Evolutionary conservation across 1,140 invertebrate genomes (phyloP).

Genomic region (Camponotus vicinus): DNA sequence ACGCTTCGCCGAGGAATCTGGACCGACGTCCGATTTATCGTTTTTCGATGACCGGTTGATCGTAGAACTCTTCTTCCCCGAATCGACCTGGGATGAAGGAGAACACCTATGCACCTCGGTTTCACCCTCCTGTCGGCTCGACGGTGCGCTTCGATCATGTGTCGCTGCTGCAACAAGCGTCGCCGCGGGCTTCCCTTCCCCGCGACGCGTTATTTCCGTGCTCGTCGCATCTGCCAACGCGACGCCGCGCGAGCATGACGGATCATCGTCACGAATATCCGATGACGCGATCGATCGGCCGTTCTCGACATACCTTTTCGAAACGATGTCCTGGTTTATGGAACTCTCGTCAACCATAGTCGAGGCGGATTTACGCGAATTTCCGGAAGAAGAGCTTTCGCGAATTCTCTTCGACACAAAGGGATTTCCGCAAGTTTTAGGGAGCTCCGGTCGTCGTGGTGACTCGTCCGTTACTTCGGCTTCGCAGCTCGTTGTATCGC

Average conservation of each 20-base stretch:
- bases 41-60: neutral
- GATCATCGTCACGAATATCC: slow-evolving; percentile 61
- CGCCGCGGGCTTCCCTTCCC: slow-evolving; percentile 44
- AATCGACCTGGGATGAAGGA: neutral
- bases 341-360: neutral
- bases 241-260: slow-evolving; percentile 38
- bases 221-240: slow-evolving; percentile 40
- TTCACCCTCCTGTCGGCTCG: slow-evolving; percentile 25
- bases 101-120: slow-evolving; percentile 6
- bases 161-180: slow-evolving; percentile 1
- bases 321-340: neutral
- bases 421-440: neutral
- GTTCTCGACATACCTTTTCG: neutral
- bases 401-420: neutral
- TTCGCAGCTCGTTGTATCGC: neutral
- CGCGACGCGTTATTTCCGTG: slow-evolving; percentile 57
- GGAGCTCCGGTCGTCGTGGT: slow-evolving; percentile 27
- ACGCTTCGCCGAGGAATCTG: neutral
- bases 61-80: too few species aligned
- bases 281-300: slow-evolving; percentile 52
- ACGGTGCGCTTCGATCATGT: slow-evolving; percentile 38
- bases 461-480: neutral
- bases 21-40: neutral
- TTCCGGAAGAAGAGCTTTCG: neutral
- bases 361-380: neutral